Evolutionary conservation across 2,797 vertebrate genomes (phyloP).

Genomic region (Falco rusticolus): DNA sequence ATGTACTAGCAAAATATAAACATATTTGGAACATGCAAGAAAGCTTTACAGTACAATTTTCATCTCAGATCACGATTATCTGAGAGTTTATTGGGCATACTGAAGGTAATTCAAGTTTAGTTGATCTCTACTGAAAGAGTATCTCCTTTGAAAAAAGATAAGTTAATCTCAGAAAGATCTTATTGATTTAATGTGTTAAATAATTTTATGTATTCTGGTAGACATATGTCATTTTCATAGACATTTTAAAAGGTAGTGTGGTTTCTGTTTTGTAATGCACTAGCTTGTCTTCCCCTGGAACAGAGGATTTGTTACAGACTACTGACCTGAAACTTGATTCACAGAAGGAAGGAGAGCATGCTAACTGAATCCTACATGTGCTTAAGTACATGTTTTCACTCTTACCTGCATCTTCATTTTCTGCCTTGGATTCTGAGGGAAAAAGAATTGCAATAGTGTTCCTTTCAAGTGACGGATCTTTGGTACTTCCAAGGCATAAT

Average conservation of each 20-base stretch:
- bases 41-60: not conserved
- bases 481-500: not conserved
- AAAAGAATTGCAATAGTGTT: not conserved
- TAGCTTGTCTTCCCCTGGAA: not conserved
- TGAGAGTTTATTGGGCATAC: not conserved
- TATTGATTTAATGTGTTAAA: not conserved
- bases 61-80: not conserved
- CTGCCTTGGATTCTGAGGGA: not conserved
- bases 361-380: not conserved
- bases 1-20: not conserved
- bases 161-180: not conserved
- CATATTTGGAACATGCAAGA: not conserved
- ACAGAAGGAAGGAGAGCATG: not conserved
- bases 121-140: not conserved
- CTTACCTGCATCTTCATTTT: not conserved
- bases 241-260: not conserved
- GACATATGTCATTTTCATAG: not conserved
- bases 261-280: not conserved
- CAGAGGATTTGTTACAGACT: slow-evolving; percentile 27
- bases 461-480: not conserved
- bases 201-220: not conserved
- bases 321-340: slow-evolving; percentile 36
- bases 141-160: not conserved
- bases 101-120: not conserved
- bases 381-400: not conserved